A percentile compares a stretch with the other conserved stretches of the same genome.
phyloP scores from a whole-genome alignment of 2,797 vertebrate species.

The Acanthurus lineatus region DNA sequence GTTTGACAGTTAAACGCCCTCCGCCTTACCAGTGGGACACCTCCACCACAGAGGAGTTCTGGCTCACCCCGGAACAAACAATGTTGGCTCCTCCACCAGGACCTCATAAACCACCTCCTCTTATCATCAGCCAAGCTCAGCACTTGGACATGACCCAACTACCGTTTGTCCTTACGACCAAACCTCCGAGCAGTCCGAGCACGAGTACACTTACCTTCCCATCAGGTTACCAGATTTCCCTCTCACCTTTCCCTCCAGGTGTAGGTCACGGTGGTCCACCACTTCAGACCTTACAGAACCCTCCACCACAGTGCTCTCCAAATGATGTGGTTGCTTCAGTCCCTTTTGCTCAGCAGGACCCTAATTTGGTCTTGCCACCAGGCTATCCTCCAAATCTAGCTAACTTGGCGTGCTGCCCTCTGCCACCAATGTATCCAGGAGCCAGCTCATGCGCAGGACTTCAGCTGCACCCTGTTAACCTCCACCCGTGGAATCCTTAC shows the following conservation, averaged over 20 bases:
- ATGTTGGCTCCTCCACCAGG: slow-evolving; percentile 87
- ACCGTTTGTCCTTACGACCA: slow-evolving; percentile 93
- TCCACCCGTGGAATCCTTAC: slow-evolving; percentile 96
- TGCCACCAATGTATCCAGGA: slow-evolving; percentile 98
- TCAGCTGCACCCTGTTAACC: slow-evolving; percentile 93
- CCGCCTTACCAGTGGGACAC: slow-evolving; percentile 98
- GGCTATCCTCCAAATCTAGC: slow-evolving; percentile 92
- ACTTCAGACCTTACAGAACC: slow-evolving; percentile 90
- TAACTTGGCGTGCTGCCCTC: slow-evolving; percentile 92
- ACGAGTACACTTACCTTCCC: slow-evolving; percentile 90
- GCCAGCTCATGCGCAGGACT: slow-evolving; percentile 92
- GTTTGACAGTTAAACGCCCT: slow-evolving; percentile 90
- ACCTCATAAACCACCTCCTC: slow-evolving; percentile 90
- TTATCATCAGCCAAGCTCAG: slow-evolving; percentile 92
- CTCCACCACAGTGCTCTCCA: slow-evolving; percentile 87
- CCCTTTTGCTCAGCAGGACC: slow-evolving; percentile 92
- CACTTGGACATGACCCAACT: slow-evolving; percentile 94
- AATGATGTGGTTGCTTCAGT: slow-evolving; percentile 89
- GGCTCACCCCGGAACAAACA: slow-evolving; percentile 95
- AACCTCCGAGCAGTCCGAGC: slow-evolving; percentile 91
- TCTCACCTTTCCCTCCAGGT: slow-evolving; percentile 90
- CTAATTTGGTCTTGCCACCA: slow-evolving; percentile 90
- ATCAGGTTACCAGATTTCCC: slow-evolving; percentile 91
- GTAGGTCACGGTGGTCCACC: slow-evolving; percentile 85
- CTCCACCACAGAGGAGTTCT: slow-evolving; percentile 93